Conservation (phyloP, 92 coral and sea anemone species). For the Heliopora coerulea region DNA sequence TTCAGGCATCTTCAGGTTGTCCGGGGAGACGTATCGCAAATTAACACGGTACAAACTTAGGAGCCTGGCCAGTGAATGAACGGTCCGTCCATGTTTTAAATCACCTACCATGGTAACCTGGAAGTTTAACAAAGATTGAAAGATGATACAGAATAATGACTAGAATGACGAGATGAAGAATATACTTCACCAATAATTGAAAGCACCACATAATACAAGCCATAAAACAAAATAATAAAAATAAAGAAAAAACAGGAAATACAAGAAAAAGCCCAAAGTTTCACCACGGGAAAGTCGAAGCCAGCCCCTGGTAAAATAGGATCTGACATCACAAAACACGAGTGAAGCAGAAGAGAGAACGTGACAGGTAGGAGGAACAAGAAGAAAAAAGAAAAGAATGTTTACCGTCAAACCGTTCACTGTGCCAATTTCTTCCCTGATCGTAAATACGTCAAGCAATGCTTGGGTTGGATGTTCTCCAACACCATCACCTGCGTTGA, state of each 20-base stretch:
- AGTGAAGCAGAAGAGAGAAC: neutral
- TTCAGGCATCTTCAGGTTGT: conserved; percentile 84
- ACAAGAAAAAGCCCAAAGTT: no score
- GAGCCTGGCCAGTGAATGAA: conserved; percentile 86
- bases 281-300: no score
- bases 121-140: no score
- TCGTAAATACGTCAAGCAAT: conserved; percentile 90
- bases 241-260: no score
- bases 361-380: no score
- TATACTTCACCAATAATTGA: no score
- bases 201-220: no score
- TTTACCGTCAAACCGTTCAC: conserved; percentile 91
- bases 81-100: conserved; percentile 94
- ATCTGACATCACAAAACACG: no score
- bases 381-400: neutral
- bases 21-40: conserved; percentile 88
- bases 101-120: conserved; percentile 98
- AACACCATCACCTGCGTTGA: conserved; percentile 96
- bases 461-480: conserved; percentile 99
- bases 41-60: conserved; percentile 89
- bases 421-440: conserved; percentile 98
- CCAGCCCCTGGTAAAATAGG: no score
- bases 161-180: no score
- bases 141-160: no score
- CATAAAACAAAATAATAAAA: no score